Evolutionary conservation across 2,113 vertebrate genomes (phyloP), one percentile per base, ranked within the genome.

Genomic region (Lophochroa leadbeateri): DNA sequence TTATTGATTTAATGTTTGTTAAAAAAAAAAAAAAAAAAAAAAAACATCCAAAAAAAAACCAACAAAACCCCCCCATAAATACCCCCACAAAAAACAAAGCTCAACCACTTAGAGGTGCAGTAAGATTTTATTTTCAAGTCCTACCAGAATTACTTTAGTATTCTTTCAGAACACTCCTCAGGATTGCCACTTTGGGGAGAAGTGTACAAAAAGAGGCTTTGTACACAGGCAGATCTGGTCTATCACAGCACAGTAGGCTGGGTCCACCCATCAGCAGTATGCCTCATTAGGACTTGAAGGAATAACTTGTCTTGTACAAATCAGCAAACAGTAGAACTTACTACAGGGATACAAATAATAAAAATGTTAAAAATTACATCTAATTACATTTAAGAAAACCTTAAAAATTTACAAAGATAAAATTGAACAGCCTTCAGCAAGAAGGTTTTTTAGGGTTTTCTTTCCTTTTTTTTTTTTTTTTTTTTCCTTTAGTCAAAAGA

Each of bases 141-240:
- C 16, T 67, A 63, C 7, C 17, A 60, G 15, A 82, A 71, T 71
- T 53, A 67, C 7, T 70, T 17, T 4, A 57, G 18, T 11, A 20
- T 75, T 70, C 75, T 63, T 57, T 33, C 23, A 92, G 25, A 52
- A 61, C 63, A 39, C 35, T 67, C 55, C n/a, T 63, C 25, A 88
- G 24, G 2, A 1, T 47, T 47, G 17, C 17, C 0, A 0, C 39
- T 76, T 49, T 5, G 1, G 31, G 76, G n/a, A 93, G 20, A 23
- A 55, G 44, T 5, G 15, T 27, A 33, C 41, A 41, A 41, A 41
- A 41, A 0, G 3, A 64, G 53, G 29, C 13, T 65, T 3, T 3
- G 35, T 3, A 39, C 3, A 12, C 50, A 39, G 25, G 61, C 28
- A 80, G 61, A 35, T 90, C 43, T 37, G 41, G n/a, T 65, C 21